Conservation (phyloP, 2,797 vertebrate genomes). For the Lerista edwardsae region DNA sequence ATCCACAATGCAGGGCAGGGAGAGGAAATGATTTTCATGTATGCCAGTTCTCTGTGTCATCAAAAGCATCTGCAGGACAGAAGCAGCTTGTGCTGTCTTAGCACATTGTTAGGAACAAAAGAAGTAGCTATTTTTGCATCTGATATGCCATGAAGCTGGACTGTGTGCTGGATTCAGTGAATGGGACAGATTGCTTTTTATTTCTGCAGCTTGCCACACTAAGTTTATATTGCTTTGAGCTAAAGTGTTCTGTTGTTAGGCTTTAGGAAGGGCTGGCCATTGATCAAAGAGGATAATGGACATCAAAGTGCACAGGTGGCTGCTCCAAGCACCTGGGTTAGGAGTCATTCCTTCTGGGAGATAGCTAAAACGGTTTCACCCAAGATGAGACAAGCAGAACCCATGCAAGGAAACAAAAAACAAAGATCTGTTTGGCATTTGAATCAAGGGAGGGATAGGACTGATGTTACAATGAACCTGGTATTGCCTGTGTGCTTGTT, state of each 20-base stretch:
- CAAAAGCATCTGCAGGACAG: conserved; percentile 21
- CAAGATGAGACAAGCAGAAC: not conserved
- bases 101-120: not conserved
- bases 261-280: not conserved
- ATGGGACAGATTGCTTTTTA: not conserved
- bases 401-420: not conserved
- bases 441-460: not conserved
- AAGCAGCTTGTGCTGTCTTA: conserved; percentile 13
- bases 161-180: not conserved
- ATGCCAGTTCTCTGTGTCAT: not conserved
- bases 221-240: not conserved
- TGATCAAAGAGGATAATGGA: not conserved
- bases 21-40: not conserved
- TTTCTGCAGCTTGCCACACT: not conserved
- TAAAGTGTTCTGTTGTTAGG: not conserved
- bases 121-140: conserved; percentile 25
- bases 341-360: not conserved
- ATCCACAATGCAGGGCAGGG: not conserved
- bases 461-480: not conserved
- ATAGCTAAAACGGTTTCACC: not conserved
- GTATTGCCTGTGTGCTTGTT: not conserved
- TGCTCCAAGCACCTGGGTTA: not conserved
- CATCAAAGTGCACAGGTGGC: not conserved
- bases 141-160: not conserved
- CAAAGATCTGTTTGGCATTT: not conserved